These are phyloP conservation scores for Caenorhabditis panamensis DNA, from an alignment of 2,888 invertebrate species.

Conservation along the genomic window DNA sequence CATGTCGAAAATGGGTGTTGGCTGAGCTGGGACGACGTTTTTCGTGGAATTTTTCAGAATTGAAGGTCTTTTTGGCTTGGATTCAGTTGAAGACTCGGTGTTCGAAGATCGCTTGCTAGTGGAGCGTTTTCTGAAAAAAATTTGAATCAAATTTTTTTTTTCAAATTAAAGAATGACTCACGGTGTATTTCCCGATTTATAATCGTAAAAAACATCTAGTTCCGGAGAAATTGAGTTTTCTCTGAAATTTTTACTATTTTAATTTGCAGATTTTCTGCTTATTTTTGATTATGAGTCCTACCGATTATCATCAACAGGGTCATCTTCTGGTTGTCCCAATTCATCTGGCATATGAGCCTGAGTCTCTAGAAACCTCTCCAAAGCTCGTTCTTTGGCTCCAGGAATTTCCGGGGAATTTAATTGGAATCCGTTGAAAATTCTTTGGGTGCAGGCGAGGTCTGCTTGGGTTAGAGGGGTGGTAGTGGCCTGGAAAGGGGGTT, in stretches of 20 bases:
- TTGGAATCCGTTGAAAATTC: conserved; percentile 41
- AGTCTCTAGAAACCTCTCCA: conserved; percentile 54
- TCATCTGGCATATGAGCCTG: conserved; percentile 44
- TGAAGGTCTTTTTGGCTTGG: conserved; percentile 19
- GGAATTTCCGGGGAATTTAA: not conserved
- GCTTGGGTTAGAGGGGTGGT: conserved; percentile 10
- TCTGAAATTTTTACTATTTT: conserved; percentile 10
- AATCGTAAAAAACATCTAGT: conserved; percentile 48
- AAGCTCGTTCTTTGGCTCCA: conserved; percentile 11
- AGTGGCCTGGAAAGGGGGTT: conserved; percentile 6
- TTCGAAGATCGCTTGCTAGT: conserved; percentile 18
- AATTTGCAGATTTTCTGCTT: not conserved
- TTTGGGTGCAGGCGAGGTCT: conserved; percentile 48
- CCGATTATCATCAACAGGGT: not conserved
- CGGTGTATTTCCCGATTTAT: conserved; percentile 8
- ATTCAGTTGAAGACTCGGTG: not conserved
- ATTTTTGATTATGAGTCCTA: not conserved
- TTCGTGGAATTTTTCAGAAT: conserved; percentile 27
- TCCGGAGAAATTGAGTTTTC: conserved; percentile 49
- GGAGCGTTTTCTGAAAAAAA: conserved; percentile 21
- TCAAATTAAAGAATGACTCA: conserved; percentile 13
- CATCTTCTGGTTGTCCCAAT: conserved; percentile 23
- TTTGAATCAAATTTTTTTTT: not conserved
- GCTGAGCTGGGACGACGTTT: not conserved
- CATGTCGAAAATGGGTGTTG: conserved; percentile 10